These are phyloP conservation scores for Planococcus citri DNA, from an alignment of 1,140 invertebrate genomes.

Conservation along the genomic window DNA sequence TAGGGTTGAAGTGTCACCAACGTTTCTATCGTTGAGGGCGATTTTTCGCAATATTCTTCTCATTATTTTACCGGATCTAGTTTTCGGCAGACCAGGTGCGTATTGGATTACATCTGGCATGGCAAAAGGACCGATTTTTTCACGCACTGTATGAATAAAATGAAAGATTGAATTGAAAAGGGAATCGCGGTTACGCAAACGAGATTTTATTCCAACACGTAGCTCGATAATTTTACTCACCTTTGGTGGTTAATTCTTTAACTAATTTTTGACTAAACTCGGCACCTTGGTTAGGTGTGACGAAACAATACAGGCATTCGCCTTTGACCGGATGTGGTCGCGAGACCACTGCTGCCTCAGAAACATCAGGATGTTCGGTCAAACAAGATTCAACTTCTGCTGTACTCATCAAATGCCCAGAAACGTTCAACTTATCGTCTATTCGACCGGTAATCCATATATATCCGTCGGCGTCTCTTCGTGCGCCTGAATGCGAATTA, in stretches of 20 bases:
- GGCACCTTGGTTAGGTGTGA: slow-evolving; percentile 69
- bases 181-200: not conserved
- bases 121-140: slow-evolving; percentile 91
- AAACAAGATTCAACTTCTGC: slow-evolving; percentile 89
- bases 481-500: slow-evolving; percentile 57
- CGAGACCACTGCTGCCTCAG: slow-evolving; percentile 91
- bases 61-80: slow-evolving; percentile 97
- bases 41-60: slow-evolving; percentile 85
- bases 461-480: slow-evolving; percentile 84
- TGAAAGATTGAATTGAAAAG: not conserved
- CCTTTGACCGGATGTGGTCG: slow-evolving; percentile 88
- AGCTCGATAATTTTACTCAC: slow-evolving; percentile 32
- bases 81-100: slow-evolving; percentile 87
- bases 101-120: slow-evolving; percentile 87
- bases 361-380: slow-evolving; percentile 64
- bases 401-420: slow-evolving; percentile 92
- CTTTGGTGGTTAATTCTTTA: slow-evolving; percentile 60
- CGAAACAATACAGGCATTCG: slow-evolving; percentile 92
- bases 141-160: slow-evolving; percentile 48
- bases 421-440: slow-evolving; percentile 97
- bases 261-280: slow-evolving; percentile 55
- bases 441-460: slow-evolving; percentile 93
- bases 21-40: slow-evolving; percentile 68
- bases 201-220: not conserved
- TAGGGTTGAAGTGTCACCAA: slow-evolving; percentile 86